Conservation (phyloP, 2,888 invertebrate genomes). For the Dexiosoma caninum region DNA sequence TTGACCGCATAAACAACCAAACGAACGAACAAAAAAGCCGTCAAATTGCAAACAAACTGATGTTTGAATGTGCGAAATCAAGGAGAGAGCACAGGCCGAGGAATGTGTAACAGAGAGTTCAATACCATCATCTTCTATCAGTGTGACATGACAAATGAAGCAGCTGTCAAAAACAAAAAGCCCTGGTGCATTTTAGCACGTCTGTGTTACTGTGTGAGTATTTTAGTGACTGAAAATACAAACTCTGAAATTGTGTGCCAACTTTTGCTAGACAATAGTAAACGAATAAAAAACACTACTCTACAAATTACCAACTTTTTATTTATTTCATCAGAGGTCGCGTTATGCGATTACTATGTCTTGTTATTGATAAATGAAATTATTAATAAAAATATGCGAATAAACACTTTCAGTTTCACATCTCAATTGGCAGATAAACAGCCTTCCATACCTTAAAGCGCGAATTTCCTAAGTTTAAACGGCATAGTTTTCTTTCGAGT, state of each 20-base stretch:
- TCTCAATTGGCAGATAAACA: too few species aligned
- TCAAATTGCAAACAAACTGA: not conserved
- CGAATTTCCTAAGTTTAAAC: too few species aligned
- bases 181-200: constrained; percentile 2
- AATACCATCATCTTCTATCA: not conserved
- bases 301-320: too few species aligned
- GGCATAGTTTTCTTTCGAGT: too few species aligned
- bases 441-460: too few species aligned
- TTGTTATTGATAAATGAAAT: too few species aligned
- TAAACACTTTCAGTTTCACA: too few species aligned
- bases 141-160: constrained; percentile 23
- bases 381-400: too few species aligned
- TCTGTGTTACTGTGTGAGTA: not conserved
- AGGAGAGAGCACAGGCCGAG: too few species aligned
- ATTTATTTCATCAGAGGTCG: too few species aligned
- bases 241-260: not conserved
- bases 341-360: too few species aligned
- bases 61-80: too few species aligned
- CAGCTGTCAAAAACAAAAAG: not conserved
- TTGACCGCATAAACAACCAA: constrained; percentile 30
- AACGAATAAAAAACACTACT: constrained; percentile 22
- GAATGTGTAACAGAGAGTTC: not conserved
- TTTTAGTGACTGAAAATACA: not conserved
- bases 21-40: not conserved
- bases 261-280: not conserved